Percentiles rank a stretch among this genome's conserved stretches.
These are phyloP conservation scores for Rhincodon typus DNA, from an alignment of 2,797 vertebrate species.

Conservation along the genomic window DNA sequence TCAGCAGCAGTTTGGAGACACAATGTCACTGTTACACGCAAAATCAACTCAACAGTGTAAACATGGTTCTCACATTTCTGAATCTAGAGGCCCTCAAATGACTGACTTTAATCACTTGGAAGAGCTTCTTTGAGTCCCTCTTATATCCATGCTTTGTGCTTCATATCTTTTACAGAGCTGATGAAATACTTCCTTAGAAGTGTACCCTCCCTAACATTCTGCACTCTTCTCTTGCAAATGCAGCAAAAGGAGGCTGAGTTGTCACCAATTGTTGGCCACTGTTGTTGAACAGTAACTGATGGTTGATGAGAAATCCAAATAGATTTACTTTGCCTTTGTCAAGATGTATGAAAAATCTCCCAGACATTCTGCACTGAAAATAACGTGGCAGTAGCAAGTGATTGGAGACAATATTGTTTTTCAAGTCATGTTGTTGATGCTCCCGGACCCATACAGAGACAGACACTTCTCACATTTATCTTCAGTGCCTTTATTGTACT, in stretches of 20 bases:
- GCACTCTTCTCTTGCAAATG: not conserved
- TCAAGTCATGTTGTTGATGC: constrained; percentile 52
- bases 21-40: not conserved
- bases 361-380: constrained; percentile 57
- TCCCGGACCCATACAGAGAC: constrained; percentile 48
- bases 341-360: constrained; percentile 49
- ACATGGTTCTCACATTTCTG: not conserved
- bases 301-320: constrained; percentile 38
- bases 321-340: constrained; percentile 47
- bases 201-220: not conserved
- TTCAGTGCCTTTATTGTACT: constrained; percentile 61
- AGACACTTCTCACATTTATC: constrained; percentile 60
- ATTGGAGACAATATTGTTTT: constrained; percentile 55
- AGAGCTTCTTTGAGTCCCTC: not conserved
- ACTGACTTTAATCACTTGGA: not conserved
- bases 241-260: not conserved
- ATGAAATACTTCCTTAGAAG: not conserved
- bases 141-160: not conserved
- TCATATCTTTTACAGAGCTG: not conserved
- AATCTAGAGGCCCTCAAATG: not conserved
- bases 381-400: constrained; percentile 52
- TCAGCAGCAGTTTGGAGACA: not conserved
- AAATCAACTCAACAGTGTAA: not conserved
- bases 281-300: constrained; percentile 34
- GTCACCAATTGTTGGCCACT: not conserved